Percentiles rank a stretch among this genome's conserved stretches.
Evolutionary conservation across 2,888 invertebrate genomes (phyloP).

Genomic region (Marasmarcha lunaedactyla): DNA sequence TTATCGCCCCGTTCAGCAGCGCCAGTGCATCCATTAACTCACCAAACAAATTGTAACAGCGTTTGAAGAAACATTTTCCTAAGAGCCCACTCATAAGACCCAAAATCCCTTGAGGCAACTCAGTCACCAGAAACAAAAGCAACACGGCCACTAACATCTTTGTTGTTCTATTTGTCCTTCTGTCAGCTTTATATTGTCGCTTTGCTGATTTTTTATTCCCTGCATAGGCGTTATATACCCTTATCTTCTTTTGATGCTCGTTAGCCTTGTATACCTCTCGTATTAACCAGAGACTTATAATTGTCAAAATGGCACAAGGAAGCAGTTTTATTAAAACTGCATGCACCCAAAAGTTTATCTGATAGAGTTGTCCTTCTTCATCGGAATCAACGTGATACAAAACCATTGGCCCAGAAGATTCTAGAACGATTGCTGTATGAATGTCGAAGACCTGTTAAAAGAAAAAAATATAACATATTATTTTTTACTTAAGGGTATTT

Average conservation of each 20-base stretch:
- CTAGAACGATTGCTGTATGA: slow-evolving; percentile 55
- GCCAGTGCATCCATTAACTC: slow-evolving; percentile 93
- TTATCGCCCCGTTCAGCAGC: slow-evolving; percentile 90
- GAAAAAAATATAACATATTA: too few species aligned
- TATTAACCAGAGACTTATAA: slow-evolving; percentile 78
- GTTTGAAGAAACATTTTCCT: slow-evolving; percentile 78
- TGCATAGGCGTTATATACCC: slow-evolving; percentile 73
- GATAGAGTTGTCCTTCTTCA: slow-evolving; percentile 71
- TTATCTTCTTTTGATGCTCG: slow-evolving; percentile 76
- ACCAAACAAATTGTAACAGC: slow-evolving; percentile 84
- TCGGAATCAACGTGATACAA: slow-evolving; percentile 65
- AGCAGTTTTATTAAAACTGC: slow-evolving; percentile 83
- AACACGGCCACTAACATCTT: slow-evolving; percentile 90
- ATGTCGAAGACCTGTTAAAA: slow-evolving; percentile 53
- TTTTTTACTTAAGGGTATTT: neutral
- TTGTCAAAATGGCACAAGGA: slow-evolving; percentile 82
- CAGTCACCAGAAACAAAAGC: slow-evolving; percentile 87
- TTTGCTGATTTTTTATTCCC: slow-evolving; percentile 54
- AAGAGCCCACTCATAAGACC: slow-evolving; percentile 48
- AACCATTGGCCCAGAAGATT: slow-evolving; percentile 36
- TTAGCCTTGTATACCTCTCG: slow-evolving; percentile 81
- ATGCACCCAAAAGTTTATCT: slow-evolving; percentile 85
- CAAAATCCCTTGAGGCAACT: slow-evolving; percentile 58
- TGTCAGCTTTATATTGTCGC: slow-evolving; percentile 73
- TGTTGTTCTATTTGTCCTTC: slow-evolving; percentile 88